Percentiles rank a stretch among this genome's conserved stretches.
phyloP scores from a whole-genome alignment of 1,140 invertebrate genomes.

The Drosophila sucinea region DNA sequence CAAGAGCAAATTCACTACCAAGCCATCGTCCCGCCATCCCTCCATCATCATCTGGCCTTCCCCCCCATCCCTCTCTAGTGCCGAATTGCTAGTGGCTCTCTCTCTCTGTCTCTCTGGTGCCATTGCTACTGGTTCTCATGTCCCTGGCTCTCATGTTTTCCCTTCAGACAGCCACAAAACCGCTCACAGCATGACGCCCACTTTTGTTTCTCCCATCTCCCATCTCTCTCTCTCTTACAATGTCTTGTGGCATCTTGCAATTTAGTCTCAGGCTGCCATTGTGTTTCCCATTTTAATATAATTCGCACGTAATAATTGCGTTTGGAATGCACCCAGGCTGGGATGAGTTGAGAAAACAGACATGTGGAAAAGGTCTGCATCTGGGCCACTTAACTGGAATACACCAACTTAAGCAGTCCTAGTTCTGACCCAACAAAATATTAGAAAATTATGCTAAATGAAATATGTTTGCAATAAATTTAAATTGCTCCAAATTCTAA shows the following conservation, averaged over 20 bases:
- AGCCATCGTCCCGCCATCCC: neutral
- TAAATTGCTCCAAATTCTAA: too few species aligned
- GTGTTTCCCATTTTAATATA: slow-evolving; percentile 80
- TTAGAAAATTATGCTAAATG: neutral
- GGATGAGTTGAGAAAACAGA: slow-evolving; percentile 19
- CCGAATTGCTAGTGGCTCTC: neutral
- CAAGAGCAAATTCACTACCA: slow-evolving; percentile 76
- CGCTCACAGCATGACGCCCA: slow-evolving; percentile 47
- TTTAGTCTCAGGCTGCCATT: slow-evolving; percentile 46
- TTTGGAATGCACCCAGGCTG: slow-evolving; percentile 62
- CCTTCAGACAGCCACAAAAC: slow-evolving; percentile 52
- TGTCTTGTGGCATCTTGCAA: slow-evolving; percentile 24
- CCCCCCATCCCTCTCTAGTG: neutral
- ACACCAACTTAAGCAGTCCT: neutral
- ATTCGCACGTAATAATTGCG: slow-evolving; percentile 81
- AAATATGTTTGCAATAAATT: neutral
- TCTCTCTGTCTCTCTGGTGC: neutral
- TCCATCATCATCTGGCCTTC: neutral
- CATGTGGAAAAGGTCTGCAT: slow-evolving; percentile 2
- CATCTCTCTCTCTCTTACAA: neutral
- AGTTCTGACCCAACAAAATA: neutral
- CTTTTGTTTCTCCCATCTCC: slow-evolving; percentile 28
- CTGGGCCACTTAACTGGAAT: neutral
- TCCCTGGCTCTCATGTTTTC: slow-evolving; percentile 48
- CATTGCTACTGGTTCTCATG: slow-evolving; percentile 12